Base-by-base conservation (phyloP, 2,888 invertebrate species). In the Lacanobia oleracea region DNA sequence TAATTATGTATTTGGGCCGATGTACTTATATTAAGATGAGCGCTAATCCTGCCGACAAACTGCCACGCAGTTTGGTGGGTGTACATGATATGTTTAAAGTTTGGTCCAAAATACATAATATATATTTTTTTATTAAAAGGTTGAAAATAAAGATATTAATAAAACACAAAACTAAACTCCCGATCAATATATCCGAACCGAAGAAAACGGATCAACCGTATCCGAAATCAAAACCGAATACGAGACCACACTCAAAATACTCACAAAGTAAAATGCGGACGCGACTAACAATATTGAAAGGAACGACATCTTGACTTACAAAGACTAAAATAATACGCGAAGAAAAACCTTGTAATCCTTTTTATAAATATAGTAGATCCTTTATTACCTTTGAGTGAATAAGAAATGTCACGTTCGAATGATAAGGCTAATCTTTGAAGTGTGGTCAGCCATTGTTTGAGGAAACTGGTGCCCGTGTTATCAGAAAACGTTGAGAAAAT, bases 361-460 rank as follows among this genome's bases (percentile, higher is more conserved):
- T 90, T 81, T 90, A 86, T 90, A 90, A 86, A 81, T 77, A 76
- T 5, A 70, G 61, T 40, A n/a, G 37, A 73, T 80, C 72, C 80
- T 82, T 80, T 83, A 80, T 77, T 84, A 72, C 75, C 74, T 78
- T 75, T 76, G 72, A 81, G 82, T 81, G 75, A 84, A 75, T 75
- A 79, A 76, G 75, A 86, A 86, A 87, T 85, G 91, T 91, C 93
- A 93, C 93, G 93, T 93, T 33, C 54, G 16, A 77, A 72, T 82
- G 90, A 92, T 92, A 90, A 89, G 45, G 53, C 60, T 77, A 60
- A 77, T 77, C 48, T 70, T 27, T 63, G 12, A 68, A 57, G 23
- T 61, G 51, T 68, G 67, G 71, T 66, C 59, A 56, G 33, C 54
- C 50, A 65, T 82, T 73, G 66, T 82, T 64, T 61, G 8, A 18